Evolutionary conservation across 2,797 vertebrate genomes (phyloP).

Genomic region (Muraenolepis orangiensis): DNA sequence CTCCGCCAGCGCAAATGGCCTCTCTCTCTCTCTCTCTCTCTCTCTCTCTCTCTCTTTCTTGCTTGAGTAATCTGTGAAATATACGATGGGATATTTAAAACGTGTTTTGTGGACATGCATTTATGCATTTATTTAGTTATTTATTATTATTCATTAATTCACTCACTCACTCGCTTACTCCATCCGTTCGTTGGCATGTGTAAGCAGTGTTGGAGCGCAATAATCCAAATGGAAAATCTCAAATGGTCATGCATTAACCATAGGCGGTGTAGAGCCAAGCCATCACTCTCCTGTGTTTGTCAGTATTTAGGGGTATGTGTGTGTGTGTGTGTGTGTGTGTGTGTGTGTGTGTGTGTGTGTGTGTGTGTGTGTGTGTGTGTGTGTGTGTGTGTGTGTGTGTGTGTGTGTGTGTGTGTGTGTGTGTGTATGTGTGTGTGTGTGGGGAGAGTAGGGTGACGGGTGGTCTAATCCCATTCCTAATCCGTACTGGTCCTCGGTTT

Average conservation of each 20-base stretch:
- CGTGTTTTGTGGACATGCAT: background rate
- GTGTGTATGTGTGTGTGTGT: background rate
- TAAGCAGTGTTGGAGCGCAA: background rate
- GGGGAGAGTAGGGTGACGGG: too few relatives aligned
- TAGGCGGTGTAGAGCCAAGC: slow-evolving; percentile 94
- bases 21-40: too few relatives aligned
- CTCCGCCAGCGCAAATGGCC: background rate
- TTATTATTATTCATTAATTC: background rate
- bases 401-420: background rate
- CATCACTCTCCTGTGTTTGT: slow-evolving; percentile 77
- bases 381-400: background rate
- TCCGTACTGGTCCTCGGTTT: too few relatives aligned
- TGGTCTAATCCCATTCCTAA: too few relatives aligned
- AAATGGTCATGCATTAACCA: slow-evolving; percentile 92
- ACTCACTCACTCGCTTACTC: background rate
- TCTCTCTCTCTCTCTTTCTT: too few relatives aligned
- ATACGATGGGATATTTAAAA: background rate
- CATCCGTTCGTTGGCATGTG: too few relatives aligned
- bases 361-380: background rate
- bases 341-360: slow-evolving; percentile 2
- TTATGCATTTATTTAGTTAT: too few relatives aligned
- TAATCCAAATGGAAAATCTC: slow-evolving; percentile 29
- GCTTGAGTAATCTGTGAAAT: background rate
- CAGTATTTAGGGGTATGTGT: slow-evolving; percentile 15
- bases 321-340: background rate